These are phyloP conservation scores for Cataglyphis cursor DNA, from an alignment of 2,888 invertebrate genomes.

Conservation along the genomic window DNA sequence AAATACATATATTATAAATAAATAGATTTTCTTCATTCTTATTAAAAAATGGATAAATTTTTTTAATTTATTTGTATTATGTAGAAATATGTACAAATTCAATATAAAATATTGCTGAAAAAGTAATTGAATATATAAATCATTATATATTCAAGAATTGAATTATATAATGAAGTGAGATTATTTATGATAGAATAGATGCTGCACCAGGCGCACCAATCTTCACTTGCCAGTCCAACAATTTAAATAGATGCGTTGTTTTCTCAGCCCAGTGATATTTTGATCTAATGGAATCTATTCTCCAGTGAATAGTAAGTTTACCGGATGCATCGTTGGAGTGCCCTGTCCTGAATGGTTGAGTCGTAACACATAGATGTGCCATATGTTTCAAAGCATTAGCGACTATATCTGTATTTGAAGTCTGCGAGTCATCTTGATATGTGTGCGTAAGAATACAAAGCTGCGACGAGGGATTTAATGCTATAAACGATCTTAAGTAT, in stretches of 20 bases:
- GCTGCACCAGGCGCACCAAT: conserved; percentile 90
- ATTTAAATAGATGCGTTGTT: conserved; percentile 89
- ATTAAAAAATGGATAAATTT: not conserved
- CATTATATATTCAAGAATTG: not conserved
- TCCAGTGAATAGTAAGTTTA: conserved; percentile 88
- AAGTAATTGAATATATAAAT: conserved; percentile 8
- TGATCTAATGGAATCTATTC: conserved; percentile 75
- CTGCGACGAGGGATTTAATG: conserved; percentile 73
- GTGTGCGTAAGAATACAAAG: conserved; percentile 82
- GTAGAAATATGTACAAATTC: not conserved
- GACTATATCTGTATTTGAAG: conserved; percentile 86
- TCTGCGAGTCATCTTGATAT: conserved; percentile 88
- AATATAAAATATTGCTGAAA: conserved; percentile 10
- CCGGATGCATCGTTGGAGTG: conserved; percentile 92
- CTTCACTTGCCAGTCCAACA: conserved; percentile 92
- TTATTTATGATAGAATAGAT: conserved; percentile 57
- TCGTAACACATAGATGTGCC: conserved; percentile 89
- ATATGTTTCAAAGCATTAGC: conserved; percentile 89
- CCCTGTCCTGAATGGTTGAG: conserved; percentile 91
- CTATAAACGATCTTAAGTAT: conserved; percentile 80
- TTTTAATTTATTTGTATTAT: not conserved
- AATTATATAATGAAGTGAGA: not conserved
- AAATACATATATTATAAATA: not conserved
- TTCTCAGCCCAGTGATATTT: conserved; percentile 81
- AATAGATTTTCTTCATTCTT: not conserved